Evolutionary conservation across 2,888 invertebrate genomes (phyloP).

Genomic region (Leptopilina syphax): DNA sequence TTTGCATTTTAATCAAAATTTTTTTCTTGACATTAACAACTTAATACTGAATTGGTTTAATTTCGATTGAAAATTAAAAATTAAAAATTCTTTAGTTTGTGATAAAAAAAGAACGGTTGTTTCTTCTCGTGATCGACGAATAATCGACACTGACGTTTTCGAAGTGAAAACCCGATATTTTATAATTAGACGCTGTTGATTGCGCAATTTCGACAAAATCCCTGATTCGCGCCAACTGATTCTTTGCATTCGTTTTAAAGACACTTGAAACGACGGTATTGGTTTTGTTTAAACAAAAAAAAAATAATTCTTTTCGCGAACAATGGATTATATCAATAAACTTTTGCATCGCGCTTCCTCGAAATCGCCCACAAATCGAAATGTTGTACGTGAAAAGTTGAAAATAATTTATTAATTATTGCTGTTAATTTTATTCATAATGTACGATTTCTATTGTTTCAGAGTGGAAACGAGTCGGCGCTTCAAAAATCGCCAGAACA

Average conservation of each 20-base stretch:
- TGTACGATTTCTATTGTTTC: constrained; percentile 3
- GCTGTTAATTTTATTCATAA: not conserved
- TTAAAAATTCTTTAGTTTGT: not conserved
- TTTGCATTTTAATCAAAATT: not conserved
- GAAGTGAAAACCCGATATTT: constrained; percentile 44
- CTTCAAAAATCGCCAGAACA: constrained; percentile 57
- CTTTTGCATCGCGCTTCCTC: constrained; percentile 50
- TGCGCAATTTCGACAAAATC: constrained; percentile 48
- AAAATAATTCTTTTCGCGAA: constrained; percentile 7
- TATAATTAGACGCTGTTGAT: constrained; percentile 46
- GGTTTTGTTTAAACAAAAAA: not conserved
- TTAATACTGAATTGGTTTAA: not conserved
- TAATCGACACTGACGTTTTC: constrained; percentile 31
- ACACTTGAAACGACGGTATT: not conserved
- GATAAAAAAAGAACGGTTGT: not conserved
- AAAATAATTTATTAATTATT: no score
- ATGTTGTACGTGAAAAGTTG: constrained; percentile 39
- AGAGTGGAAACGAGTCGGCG: constrained; percentile 25
- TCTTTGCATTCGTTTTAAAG: constrained; percentile 32
- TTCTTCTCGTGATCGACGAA: constrained; percentile 7
- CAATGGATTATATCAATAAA: constrained; percentile 55
- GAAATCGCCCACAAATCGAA: constrained; percentile 48
- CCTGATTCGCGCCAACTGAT: constrained; percentile 39
- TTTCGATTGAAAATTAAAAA: not conserved
- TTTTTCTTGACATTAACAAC: not conserved